These are phyloP conservation scores for Drosophila elegans DNA, from an alignment of 1,140 invertebrate genomes.

Conservation along the genomic window DNA sequence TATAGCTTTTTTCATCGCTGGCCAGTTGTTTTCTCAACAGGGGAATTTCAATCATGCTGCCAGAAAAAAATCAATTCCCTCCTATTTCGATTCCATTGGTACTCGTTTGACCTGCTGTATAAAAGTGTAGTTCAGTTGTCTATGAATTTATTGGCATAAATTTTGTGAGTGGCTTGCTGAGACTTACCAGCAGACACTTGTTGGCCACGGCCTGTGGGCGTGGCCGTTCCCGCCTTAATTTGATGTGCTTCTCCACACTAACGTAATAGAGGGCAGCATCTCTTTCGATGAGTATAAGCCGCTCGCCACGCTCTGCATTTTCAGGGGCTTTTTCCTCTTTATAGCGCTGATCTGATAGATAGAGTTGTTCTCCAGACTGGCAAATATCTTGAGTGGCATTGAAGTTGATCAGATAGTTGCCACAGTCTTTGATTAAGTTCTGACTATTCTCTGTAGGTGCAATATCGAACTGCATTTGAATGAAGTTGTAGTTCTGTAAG, in stretches of 20 bases:
- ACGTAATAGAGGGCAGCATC: slow-evolving; percentile 13
- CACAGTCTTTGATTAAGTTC: slow-evolving; percentile 48
- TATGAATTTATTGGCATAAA: slow-evolving; percentile 13
- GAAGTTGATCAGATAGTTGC: slow-evolving; percentile 47
- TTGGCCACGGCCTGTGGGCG: slow-evolving; percentile 9
- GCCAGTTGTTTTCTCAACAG: neutral
- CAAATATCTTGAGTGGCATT: neutral
- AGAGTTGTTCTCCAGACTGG: neutral
- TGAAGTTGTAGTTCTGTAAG: neutral
- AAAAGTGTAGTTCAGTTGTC: neutral
- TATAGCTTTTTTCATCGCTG: slow-evolving; percentile 1
- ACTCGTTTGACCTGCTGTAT: slow-evolving; percentile 20
- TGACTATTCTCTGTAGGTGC: slow-evolving; percentile 12
- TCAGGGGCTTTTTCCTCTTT: slow-evolving; percentile 46
- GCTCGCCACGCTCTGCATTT: slow-evolving; percentile 19
- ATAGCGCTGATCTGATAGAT: slow-evolving; percentile 52
- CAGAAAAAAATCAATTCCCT: neutral
- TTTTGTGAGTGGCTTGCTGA: neutral
- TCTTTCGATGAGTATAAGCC: slow-evolving; percentile 22
- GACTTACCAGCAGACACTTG: slow-evolving; percentile 47
- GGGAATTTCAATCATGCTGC: slow-evolving; percentile 17
- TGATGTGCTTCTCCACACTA: slow-evolving; percentile 26
- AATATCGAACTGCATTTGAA: slow-evolving; percentile 42
- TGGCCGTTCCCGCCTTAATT: slow-evolving; percentile 43
- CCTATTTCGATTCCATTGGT: neutral